phyloP scores from a whole-genome alignment of 2,888 invertebrate species.

The Pristionchus arcanus region DNA sequence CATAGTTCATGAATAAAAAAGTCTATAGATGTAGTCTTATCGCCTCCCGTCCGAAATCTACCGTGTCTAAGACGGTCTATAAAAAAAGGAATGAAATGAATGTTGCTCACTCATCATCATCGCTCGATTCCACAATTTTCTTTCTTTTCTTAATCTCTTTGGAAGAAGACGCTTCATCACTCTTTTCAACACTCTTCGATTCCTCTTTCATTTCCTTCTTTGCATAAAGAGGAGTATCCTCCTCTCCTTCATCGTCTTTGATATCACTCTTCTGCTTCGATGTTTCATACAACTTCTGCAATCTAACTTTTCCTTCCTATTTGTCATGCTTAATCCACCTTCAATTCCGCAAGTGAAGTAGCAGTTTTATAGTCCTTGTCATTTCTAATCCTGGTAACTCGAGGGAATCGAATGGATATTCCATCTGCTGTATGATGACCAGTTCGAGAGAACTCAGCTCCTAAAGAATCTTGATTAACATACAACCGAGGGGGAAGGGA shows the following conservation, averaged over 20 bases:
- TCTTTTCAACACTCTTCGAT: neutral
- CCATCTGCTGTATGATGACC: conserved; percentile 92
- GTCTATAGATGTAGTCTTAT: neutral
- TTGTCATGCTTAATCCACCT: conserved; percentile 78
- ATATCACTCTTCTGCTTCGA: conserved; percentile 80
- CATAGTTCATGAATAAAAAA: neutral
- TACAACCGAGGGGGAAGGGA: too few relatives aligned
- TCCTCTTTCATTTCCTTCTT: conserved; percentile 58
- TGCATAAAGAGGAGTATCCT: conserved; percentile 62
- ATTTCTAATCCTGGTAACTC: conserved; percentile 86
- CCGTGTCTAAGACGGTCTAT: too few relatives aligned
- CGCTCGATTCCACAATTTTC: neutral
- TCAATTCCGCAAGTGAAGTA: conserved; percentile 88
- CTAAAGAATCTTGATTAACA: conserved; percentile 77
- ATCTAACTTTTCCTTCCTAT: conserved; percentile 32
- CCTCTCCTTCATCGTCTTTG: conserved; percentile 63
- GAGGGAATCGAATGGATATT: conserved; percentile 92
- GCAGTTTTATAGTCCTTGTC: conserved; percentile 92
- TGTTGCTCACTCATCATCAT: conserved; percentile 18
- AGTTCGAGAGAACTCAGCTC: conserved; percentile 83
- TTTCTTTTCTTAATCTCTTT: conserved; percentile 41
- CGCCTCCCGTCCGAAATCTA: too few relatives aligned
- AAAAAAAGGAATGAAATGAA: neutral
- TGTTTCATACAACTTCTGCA: conserved; percentile 78
- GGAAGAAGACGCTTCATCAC: neutral